These are phyloP conservation scores for Prionailurus bengalensis DNA, from an alignment of 2,113 vertebrate species.

Conservation along the genomic window DNA sequence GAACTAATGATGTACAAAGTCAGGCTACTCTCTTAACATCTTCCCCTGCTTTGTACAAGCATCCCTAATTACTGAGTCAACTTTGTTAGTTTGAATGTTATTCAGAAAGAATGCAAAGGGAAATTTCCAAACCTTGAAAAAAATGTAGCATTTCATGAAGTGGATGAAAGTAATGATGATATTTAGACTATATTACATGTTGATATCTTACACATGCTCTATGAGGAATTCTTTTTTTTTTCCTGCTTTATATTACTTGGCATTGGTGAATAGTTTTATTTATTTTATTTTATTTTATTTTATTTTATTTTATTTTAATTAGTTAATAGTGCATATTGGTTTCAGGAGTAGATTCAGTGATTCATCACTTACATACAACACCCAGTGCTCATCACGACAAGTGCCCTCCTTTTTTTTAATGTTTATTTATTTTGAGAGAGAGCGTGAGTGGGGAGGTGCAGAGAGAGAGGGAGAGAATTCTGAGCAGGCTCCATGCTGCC, in stretches of 20 bases:
- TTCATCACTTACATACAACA: too few relatives aligned
- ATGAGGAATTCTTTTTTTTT: not conserved
- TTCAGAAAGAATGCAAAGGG: not conserved
- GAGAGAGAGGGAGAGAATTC: too few relatives aligned
- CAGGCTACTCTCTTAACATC: not conserved
- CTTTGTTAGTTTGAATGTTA: not conserved
- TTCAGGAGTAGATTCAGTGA: too few relatives aligned
- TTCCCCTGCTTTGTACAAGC: not conserved
- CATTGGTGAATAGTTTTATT: too few relatives aligned
- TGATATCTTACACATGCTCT: not conserved
- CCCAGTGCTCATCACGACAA: too few relatives aligned
- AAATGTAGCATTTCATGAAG: not conserved
- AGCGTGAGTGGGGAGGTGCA: too few relatives aligned
- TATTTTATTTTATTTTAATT: too few relatives aligned
- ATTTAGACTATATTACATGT: slow-evolving; percentile 15
- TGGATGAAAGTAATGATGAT: slow-evolving; percentile 1
- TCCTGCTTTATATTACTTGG: not conserved
- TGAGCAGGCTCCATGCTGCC: too few relatives aligned
- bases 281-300: too few relatives aligned
- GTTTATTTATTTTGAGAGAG: too few relatives aligned
- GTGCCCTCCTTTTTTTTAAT: too few relatives aligned
- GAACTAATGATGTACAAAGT: not conserved
- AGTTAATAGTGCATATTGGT: too few relatives aligned
- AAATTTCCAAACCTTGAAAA: not conserved
- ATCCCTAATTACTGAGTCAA: not conserved